Percentiles rank a stretch among this genome's conserved stretches.
Evolutionary conservation across 2,888 invertebrate genomes (phyloP).

Genomic region (Coelogynopora nodosa): DNA sequence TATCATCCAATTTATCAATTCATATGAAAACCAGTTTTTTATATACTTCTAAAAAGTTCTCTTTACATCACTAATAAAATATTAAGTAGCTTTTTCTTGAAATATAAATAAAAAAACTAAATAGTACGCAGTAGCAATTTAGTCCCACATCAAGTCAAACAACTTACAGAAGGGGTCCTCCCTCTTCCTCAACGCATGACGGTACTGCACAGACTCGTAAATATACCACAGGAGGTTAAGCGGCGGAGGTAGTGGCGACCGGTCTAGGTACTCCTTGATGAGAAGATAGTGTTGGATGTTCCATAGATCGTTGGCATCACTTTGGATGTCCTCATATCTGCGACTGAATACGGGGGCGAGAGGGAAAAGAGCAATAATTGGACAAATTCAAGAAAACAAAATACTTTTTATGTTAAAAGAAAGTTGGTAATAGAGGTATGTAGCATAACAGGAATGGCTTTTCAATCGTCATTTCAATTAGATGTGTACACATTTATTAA

Average conservation of each 20-base stretch:
- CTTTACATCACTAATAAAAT: too few species aligned
- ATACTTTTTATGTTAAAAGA: too few species aligned
- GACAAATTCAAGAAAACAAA: background rate
- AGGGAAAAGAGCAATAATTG: background rate
- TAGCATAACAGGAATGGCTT: too few species aligned
- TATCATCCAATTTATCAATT: too few species aligned
- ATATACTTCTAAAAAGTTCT: too few species aligned
- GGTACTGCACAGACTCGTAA: slow-evolving; percentile 43
- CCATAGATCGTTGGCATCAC: slow-evolving; percentile 44
- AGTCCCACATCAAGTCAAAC: too few species aligned
- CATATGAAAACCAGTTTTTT: too few species aligned
- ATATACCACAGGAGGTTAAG: slow-evolving; percentile 56
- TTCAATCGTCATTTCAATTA: too few species aligned
- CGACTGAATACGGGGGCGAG: background rate
- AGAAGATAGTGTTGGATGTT: slow-evolving; percentile 55
- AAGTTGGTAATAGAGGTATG: too few species aligned
- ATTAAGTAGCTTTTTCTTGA: too few species aligned
- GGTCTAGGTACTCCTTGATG: slow-evolving; percentile 58
- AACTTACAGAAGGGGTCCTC: slow-evolving; percentile 40
- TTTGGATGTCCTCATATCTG: slow-evolving; percentile 46
- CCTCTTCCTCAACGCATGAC: background rate
- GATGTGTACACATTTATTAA: background rate
- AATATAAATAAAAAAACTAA: too few species aligned
- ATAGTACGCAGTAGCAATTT: too few species aligned
- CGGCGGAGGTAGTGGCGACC: slow-evolving; percentile 59